Evolutionary conservation across 2,113 vertebrate species (phyloP).

Genomic region (Taurulus bubalis): DNA sequence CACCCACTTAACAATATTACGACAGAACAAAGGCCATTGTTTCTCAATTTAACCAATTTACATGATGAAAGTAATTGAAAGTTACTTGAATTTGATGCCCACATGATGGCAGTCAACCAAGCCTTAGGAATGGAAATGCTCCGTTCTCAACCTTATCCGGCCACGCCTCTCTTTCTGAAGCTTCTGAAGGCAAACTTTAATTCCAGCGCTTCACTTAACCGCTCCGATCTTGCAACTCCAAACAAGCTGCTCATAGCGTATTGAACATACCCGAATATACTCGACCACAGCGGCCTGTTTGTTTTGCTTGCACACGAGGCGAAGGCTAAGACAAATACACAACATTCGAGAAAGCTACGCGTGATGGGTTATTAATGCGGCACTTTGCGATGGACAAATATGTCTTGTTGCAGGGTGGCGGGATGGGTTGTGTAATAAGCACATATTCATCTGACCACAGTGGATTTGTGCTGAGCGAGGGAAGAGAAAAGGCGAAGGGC

Average conservation of each 20-base stretch:
- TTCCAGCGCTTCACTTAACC: constrained; percentile 28
- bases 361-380: constrained; percentile 66
- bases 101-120: not conserved
- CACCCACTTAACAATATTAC: constrained; percentile 6
- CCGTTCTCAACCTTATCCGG: not conserved
- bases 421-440: constrained; percentile 51
- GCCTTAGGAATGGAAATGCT: not conserved
- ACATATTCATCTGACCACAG: constrained; percentile 67
- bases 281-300: constrained; percentile 62
- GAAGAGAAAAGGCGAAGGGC: constrained; percentile 17
- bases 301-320: constrained; percentile 67
- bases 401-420: constrained; percentile 44
- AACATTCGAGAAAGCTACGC: constrained; percentile 50
- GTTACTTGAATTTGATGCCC: not conserved
- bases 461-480: constrained; percentile 43
- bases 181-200: not conserved
- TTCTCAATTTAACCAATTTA: not conserved
- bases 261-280: constrained; percentile 56
- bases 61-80: not conserved
- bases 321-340: constrained; percentile 60
- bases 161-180: not conserved
- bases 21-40: not conserved
- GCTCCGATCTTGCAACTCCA: constrained; percentile 31
- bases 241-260: constrained; percentile 67
- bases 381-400: constrained; percentile 73